phyloP scores from a whole-genome alignment of 2,797 vertebrate genomes.

The Phalloptychus januarius region DNA sequence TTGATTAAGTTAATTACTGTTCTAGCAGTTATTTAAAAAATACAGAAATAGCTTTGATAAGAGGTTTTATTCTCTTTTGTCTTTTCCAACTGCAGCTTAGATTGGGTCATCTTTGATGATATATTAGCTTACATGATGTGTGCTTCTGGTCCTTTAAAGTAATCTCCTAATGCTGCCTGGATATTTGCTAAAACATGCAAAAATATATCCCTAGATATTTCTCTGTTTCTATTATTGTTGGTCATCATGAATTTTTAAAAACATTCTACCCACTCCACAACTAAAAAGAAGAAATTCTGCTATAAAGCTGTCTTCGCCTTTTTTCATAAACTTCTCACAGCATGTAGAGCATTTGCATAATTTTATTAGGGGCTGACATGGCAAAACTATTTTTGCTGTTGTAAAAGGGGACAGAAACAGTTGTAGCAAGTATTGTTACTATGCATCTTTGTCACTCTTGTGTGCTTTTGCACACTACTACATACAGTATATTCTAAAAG shows the following conservation, averaged over 20 bases:
- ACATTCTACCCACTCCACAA: neutral
- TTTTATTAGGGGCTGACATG: neutral
- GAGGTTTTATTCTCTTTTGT: too few relatives aligned
- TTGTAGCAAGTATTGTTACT: slow-evolving; percentile 20
- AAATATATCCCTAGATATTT: too few relatives aligned
- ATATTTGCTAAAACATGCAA: neutral
- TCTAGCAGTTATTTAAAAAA: neutral
- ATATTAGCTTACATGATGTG: neutral
- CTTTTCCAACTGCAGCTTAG: neutral
- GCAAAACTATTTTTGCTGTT: slow-evolving; percentile 41
- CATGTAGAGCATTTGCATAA: neutral
- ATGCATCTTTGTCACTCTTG: neutral
- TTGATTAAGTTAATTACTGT: neutral
- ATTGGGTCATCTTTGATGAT: neutral
- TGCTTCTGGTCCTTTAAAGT: neutral
- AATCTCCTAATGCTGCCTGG: neutral
- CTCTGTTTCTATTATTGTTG: neutral
- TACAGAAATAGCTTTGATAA: neutral
- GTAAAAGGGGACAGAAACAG: slow-evolving; percentile 19
- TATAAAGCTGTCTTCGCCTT: neutral
- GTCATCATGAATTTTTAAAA: neutral
- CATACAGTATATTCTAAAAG: neutral
- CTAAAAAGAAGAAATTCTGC: neutral
- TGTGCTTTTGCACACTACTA: neutral
- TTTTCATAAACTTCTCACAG: neutral